Conservation (phyloP, 2,797 vertebrate species). For the Acanthurus lineatus region DNA sequence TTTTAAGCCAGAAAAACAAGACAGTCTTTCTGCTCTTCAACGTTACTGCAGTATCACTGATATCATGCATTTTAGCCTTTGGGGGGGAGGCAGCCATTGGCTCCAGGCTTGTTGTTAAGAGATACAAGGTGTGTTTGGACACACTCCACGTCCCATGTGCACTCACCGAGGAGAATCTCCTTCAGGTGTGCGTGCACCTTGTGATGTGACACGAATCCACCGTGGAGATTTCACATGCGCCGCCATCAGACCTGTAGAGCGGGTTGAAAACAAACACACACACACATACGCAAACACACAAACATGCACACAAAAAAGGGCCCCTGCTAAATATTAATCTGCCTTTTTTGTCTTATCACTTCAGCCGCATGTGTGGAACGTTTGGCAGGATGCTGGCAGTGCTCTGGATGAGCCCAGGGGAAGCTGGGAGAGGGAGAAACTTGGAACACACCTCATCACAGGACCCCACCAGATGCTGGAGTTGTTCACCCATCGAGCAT, state of each 20-base stretch:
- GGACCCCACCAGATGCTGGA: slow-evolving; percentile 83
- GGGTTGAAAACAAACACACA: neutral
- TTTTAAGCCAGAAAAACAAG: slow-evolving; percentile 24
- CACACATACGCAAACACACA: too few relatives aligned
- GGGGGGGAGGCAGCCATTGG: slow-evolving; percentile 2
- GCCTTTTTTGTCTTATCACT: slow-evolving; percentile 68
- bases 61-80: slow-evolving; percentile 37
- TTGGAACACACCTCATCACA: slow-evolving; percentile 76
- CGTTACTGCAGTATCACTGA: slow-evolving; percentile 26
- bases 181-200: slow-evolving; percentile 60
- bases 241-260: slow-evolving; percentile 25
- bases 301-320: neutral
- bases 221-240: slow-evolving; percentile 40
- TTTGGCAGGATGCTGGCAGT: slow-evolving; percentile 74
- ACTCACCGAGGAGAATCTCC: slow-evolving; percentile 44
- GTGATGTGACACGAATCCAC: slow-evolving; percentile 68
- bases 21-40: slow-evolving; percentile 6
- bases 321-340: slow-evolving; percentile 61
- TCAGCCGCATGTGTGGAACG: slow-evolving; percentile 61
- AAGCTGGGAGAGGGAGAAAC: slow-evolving; percentile 63
- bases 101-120: slow-evolving; percentile 59
- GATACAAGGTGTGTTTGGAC: slow-evolving; percentile 66
- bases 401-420: slow-evolving; percentile 66
- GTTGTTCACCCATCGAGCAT: slow-evolving; percentile 84
- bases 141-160: slow-evolving; percentile 49